phyloP scores from a whole-genome alignment of 2,113 vertebrate species.

The Elaphurus davidianus region DNA sequence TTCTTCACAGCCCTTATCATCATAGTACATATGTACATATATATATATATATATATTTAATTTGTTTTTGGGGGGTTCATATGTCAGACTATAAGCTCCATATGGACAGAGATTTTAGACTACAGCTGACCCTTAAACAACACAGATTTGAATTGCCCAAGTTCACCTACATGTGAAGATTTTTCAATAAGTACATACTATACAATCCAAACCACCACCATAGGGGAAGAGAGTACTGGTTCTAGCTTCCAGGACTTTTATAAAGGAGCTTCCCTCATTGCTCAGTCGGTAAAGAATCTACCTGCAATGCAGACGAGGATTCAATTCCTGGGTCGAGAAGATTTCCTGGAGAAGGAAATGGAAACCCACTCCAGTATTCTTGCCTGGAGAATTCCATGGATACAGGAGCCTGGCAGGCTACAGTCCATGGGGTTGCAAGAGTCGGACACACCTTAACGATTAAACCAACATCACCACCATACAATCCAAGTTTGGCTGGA shows the following conservation, averaged over 20 bases:
- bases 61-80: not conserved
- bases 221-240: not conserved
- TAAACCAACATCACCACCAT: not conserved
- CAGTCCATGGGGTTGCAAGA: not conserved
- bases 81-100: not conserved
- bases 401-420: not conserved
- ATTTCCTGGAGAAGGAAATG: not conserved
- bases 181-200: not conserved
- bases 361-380: not conserved
- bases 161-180: not conserved
- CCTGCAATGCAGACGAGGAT: not conserved
- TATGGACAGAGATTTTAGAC: not conserved
- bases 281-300: not conserved
- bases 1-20: not conserved
- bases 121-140: not conserved
- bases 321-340: not conserved
- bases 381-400: not conserved
- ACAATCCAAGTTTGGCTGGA: not conserved
- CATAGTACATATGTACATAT: not conserved
- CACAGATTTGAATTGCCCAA: not conserved
- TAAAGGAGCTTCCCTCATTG: not conserved
- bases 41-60: too few relatives aligned
- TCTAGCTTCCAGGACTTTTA: not conserved
- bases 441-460: accelerated
- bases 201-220: not conserved